Evolutionary conservation across 2,888 invertebrate species (phyloP), one percentile per base, ranked within the genome.

Genomic region (Campopleginae sp.): DNA sequence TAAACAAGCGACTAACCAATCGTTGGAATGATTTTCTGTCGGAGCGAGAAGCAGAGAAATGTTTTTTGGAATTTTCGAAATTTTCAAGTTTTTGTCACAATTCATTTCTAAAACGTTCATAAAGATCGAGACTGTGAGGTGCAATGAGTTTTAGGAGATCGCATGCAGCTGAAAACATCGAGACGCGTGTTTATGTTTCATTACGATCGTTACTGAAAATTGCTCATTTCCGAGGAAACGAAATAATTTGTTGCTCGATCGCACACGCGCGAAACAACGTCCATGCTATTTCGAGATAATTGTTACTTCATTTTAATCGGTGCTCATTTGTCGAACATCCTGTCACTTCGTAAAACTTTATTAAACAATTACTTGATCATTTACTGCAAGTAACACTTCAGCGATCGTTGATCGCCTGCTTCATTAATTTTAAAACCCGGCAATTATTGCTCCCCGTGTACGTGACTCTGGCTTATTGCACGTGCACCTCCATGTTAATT

Each of bases 1-100:
- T 83, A 51, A 68, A 77, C 66, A 63, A 72, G 31, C 65, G 54
- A 23, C 19, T n/a, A 33, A 17, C 63, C 54, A 58, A 82, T 72
- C 38, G 27, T 58, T 10, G 48, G 27, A 54, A 33, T 19, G 61
- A 51, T 23, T 46, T 82, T 71, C 72, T 68, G 82, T 42, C 61
- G 48, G 54, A 19, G 23, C 17, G 44, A 51, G 38, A 38, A 38
- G 38, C 31, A 19, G 17, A 19, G 31, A 44, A 48, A 61, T n/a
- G 12, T n/a, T n/a, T n/a, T n/a, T n/a, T n/a, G n/a, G n/a, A n/a
- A n/a, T n/a, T n/a, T n/a, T n/a, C n/a, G n/a, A n/a, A n/a, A n/a
- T n/a, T n/a, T n/a, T n/a, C n/a, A n/a, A n/a, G n/a, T n/a, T n/a
- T n/a, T 27, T 27, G 10, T 19, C 19, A n/a, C n/a, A 44, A 42